Conservation (phyloP, 2,797 vertebrate genomes). For the Otolemur crassicaudatus region DNA sequence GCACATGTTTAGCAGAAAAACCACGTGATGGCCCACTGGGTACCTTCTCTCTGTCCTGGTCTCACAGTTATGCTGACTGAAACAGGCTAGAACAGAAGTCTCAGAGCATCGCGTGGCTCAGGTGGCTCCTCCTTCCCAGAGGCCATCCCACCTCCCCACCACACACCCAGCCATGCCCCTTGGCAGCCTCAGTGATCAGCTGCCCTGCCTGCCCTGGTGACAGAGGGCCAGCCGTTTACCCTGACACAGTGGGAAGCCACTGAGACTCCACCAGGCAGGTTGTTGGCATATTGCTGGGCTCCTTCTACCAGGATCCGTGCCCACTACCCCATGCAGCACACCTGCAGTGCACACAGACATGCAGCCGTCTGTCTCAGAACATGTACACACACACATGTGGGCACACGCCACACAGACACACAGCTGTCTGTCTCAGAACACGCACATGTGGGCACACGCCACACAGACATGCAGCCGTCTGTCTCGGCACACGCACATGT, state of each 20-base stretch:
- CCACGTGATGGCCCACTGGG: fast-evolving
- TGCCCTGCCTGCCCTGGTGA: neutral
- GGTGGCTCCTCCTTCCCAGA: neutral
- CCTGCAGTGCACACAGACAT: fast-evolving
- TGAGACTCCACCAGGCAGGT: neutral
- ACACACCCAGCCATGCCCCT: fast-evolving
- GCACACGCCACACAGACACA: too few species aligned
- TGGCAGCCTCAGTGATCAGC: neutral
- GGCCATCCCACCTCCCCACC: neutral
- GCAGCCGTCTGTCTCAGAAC: too few species aligned
- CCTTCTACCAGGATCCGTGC: too few species aligned
- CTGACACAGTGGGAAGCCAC: fast-evolving
- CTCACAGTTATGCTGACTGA: neutral
- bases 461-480: too few species aligned
- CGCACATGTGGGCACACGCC: too few species aligned
- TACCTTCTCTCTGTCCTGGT: neutral
- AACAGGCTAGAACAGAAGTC: neutral
- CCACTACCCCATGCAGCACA: too few species aligned
- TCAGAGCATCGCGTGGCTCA: fast-evolving
- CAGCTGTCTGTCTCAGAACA: too few species aligned
- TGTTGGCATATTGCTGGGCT: too few species aligned
- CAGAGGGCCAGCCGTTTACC: neutral
- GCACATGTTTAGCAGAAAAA: neutral
- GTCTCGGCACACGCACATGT: too few species aligned
- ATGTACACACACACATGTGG: too few species aligned